Percentiles rank a stretch among this genome's conserved stretches.
Conservation (phyloP, 2,888 invertebrate species). For the Drosophila sordidapex region DNA sequence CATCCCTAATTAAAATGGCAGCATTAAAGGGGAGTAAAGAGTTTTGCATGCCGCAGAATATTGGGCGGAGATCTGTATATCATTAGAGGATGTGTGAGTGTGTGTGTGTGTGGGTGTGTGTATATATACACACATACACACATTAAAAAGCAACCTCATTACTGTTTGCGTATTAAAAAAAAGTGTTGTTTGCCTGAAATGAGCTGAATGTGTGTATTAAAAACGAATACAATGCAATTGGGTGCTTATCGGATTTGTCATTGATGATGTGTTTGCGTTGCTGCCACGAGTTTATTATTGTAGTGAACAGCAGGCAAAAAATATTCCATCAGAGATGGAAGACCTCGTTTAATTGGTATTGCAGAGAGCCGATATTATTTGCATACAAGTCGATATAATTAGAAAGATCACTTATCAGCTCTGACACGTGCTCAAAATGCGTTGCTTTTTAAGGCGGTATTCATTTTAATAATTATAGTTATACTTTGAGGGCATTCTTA, state of each 20-base stretch:
- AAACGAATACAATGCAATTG: slow-evolving; percentile 10
- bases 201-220: not conserved
- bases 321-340: not conserved
- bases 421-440: too few relatives aligned
- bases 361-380: not conserved
- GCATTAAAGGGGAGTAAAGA: not conserved
- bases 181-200: slow-evolving; percentile 10
- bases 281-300: slow-evolving; percentile 5
- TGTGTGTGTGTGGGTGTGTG: not conserved
- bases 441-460: too few relatives aligned
- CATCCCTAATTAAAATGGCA: slow-evolving; percentile 8
- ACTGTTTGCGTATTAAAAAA: slow-evolving; percentile 10
- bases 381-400: too few relatives aligned
- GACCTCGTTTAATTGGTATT: not conserved
- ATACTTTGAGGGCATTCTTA: too few relatives aligned
- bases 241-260: slow-evolving; percentile 4
- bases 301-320: not conserved
- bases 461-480: too few relatives aligned
- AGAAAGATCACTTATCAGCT: too few relatives aligned
- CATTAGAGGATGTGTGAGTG: not conserved
- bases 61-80: not conserved
- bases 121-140: not conserved
- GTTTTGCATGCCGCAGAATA: not conserved
- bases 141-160: slow-evolving; percentile 11
- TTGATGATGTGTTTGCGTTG: slow-evolving; percentile 3